Evolutionary conservation across 2,113 vertebrate genomes (phyloP).

Genomic region (Pluvialis apricaria): DNA sequence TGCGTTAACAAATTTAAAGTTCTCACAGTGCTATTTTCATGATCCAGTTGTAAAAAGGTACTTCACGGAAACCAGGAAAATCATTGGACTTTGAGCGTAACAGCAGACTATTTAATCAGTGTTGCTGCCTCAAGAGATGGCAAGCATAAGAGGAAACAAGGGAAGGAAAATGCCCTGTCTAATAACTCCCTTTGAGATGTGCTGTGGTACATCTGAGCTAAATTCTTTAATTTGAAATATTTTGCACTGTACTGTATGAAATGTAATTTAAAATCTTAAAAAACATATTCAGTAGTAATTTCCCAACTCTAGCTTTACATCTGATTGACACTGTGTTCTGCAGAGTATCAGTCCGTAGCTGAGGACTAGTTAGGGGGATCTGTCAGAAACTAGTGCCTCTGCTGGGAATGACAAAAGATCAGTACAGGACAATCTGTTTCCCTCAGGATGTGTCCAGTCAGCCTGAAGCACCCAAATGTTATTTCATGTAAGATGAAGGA

Average conservation of each 20-base stretch:
- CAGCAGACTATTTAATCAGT: background rate
- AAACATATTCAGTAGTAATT: background rate
- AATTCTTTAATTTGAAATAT: background rate
- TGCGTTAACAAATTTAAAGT: background rate
- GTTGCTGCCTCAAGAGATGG: background rate
- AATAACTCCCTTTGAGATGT: background rate
- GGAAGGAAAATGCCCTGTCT: background rate
- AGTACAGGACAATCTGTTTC: background rate
- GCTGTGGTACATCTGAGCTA: background rate
- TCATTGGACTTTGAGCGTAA: background rate
- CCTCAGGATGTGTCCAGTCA: background rate
- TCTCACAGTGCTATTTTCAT: background rate
- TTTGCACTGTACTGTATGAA: background rate
- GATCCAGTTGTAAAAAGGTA: background rate
- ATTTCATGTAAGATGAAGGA: background rate
- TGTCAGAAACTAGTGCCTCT: background rate
- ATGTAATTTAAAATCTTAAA: background rate
- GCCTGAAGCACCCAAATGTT: background rate
- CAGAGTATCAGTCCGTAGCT: background rate
- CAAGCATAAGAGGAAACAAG: background rate
- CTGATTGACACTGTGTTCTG: background rate
- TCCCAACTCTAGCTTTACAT: background rate
- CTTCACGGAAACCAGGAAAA: background rate
- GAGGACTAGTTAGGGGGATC: background rate
- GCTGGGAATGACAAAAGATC: background rate